These are phyloP conservation scores for Epistrophe eligans DNA, from an alignment of 2,888 invertebrate genomes.

Conservation along the genomic window DNA sequence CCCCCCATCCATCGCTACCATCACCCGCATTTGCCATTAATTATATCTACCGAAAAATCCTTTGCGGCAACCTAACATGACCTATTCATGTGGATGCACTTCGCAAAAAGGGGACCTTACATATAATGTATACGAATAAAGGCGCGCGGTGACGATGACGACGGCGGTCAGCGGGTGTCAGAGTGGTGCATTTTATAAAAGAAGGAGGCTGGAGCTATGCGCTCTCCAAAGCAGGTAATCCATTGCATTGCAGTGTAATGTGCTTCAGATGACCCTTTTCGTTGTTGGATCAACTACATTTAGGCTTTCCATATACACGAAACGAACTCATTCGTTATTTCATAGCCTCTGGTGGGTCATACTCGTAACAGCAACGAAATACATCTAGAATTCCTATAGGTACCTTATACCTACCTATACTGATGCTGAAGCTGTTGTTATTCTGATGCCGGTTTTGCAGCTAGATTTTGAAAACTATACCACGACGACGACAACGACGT, in stretches of 20 bases:
- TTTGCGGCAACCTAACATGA: constrained; percentile 65
- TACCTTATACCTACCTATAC: not conserved
- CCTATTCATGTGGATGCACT: constrained; percentile 46
- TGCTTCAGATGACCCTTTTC: constrained; percentile 36
- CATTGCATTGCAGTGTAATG: constrained; percentile 66
- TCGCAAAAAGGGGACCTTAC: not conserved
- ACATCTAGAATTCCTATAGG: constrained; percentile 11
- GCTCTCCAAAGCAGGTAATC: constrained; percentile 64
- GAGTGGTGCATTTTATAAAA: not conserved
- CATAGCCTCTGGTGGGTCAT: constrained; percentile 67
- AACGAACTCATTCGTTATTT: constrained; percentile 70
- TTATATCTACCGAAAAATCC: constrained; percentile 63
- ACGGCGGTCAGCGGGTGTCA: not conserved
- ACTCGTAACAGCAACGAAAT: constrained; percentile 45
- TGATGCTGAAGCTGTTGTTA: not conserved
- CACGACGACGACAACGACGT: not conserved
- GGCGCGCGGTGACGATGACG: not conserved
- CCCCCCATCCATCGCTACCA: not conserved
- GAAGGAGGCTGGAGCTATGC: constrained; percentile 10
- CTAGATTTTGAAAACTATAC: constrained; percentile 18
- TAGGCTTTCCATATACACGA: constrained; percentile 35
- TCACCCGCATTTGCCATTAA: constrained; percentile 51
- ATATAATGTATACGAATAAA: not conserved
- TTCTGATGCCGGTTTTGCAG: constrained; percentile 19
- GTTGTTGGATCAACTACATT: constrained; percentile 48